These are phyloP conservation scores for Rotaria magnacalcarata DNA, from an alignment of 2,888 invertebrate genomes.

Conservation along the genomic window DNA sequence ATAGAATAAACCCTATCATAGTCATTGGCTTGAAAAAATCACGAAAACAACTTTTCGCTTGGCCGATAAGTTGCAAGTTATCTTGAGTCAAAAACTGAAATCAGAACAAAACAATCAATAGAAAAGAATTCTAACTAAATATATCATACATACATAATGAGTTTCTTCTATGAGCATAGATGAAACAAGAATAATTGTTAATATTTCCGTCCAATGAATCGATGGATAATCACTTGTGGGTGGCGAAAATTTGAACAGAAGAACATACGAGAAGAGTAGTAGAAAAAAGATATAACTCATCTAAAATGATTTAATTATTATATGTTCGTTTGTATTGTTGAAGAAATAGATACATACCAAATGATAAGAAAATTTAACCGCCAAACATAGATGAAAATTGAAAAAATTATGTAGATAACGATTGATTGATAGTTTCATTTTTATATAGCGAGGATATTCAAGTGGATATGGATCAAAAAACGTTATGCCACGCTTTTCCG, in stretches of 20 bases:
- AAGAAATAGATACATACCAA: background rate
- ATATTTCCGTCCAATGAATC: slow-evolving; percentile 14
- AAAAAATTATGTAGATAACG: background rate
- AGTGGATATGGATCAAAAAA: background rate
- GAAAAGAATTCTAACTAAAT: background rate
- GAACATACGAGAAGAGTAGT: background rate
- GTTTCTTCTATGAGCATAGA: background rate
- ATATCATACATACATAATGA: background rate
- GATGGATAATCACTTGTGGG: background rate
- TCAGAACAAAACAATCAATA: background rate
- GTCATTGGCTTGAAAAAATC: background rate
- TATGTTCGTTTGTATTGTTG: background rate
- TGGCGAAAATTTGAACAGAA: background rate
- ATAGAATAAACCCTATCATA: background rate
- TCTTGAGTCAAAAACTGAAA: background rate
- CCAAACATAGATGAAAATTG: background rate
- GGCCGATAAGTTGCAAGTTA: background rate
- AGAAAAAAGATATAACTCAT: background rate
- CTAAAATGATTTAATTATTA: background rate
- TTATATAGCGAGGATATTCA: background rate
- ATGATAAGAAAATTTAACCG: background rate
- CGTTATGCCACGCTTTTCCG: background rate
- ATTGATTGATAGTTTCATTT: background rate
- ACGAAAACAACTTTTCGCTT: background rate
- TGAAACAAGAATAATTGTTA: background rate